Conservation (phyloP, 2,797 vertebrate species). For the Falco novaeseelandiae region DNA sequence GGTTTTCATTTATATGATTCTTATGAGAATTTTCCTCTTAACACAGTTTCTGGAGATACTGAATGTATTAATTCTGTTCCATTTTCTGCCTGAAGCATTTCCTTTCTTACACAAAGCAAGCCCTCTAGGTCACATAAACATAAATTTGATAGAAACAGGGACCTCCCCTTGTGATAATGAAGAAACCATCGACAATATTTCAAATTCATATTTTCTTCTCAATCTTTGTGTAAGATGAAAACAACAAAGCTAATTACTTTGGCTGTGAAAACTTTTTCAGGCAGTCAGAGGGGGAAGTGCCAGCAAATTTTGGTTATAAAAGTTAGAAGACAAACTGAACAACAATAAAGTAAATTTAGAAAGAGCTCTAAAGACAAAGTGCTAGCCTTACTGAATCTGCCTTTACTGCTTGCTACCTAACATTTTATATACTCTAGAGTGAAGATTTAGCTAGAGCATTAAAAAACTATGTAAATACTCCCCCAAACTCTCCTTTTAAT, state of each 20-base stretch:
- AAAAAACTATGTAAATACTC: slow-evolving; percentile 42
- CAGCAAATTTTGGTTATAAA: neutral
- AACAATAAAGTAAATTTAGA: slow-evolving; percentile 37
- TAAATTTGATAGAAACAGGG: neutral
- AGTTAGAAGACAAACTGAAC: slow-evolving; percentile 4
- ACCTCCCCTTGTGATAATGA: neutral
- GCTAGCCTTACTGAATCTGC: neutral
- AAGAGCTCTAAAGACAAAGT: slow-evolving; percentile 3
- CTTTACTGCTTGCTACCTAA: slow-evolving; percentile 6
- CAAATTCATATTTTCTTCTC: slow-evolving; percentile 17
- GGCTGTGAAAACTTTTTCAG: neutral
- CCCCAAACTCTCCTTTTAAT: neutral
- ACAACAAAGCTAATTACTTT: slow-evolving; percentile 13
- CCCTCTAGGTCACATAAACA: slow-evolving; percentile 12
- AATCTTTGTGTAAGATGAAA: slow-evolving; percentile 5
- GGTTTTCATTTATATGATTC: neutral
- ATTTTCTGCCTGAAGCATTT: neutral
- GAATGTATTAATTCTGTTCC: neutral
- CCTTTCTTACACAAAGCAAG: neutral
- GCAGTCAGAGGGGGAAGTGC: neutral
- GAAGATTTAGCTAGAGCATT: slow-evolving; percentile 24
- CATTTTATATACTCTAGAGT: slow-evolving; percentile 2
- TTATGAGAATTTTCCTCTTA: neutral
- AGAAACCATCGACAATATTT: neutral
- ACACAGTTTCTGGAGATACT: neutral